phyloP scores from a whole-genome alignment of 2,888 invertebrate species.

The Norana najaformis region DNA sequence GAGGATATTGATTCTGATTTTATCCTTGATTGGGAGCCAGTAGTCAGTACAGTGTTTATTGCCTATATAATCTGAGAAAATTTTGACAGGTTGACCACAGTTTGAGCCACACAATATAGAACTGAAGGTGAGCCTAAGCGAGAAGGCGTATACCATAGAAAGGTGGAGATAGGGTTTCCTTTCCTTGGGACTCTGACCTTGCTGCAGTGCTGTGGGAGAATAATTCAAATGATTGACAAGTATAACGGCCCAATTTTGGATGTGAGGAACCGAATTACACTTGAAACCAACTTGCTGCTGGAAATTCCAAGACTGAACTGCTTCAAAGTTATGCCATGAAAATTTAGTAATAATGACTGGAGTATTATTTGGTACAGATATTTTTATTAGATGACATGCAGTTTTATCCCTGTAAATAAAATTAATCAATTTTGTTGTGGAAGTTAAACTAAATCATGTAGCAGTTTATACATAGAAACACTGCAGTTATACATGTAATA shows the following conservation, averaged over 20 bases:
- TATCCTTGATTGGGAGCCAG: not conserved
- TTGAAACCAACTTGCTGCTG: not conserved
- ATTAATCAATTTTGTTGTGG: not conserved
- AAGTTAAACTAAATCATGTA: not conserved
- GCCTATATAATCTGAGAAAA: too few species aligned
- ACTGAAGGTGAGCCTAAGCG: not conserved
- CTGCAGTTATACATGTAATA: not conserved
- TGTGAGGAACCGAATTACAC: not conserved
- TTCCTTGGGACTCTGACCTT: not conserved
- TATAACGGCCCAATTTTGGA: not conserved
- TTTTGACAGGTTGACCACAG: not conserved
- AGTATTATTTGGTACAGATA: not conserved
- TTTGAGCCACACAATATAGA: not conserved
- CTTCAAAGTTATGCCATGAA: not conserved
- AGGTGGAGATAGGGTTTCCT: too few species aligned
- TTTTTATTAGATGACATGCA: not conserved
- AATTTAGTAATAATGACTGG: not conserved
- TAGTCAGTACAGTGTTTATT: not conserved
- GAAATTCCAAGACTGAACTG: not conserved
- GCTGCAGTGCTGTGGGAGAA: not conserved
- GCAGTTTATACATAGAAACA: not conserved
- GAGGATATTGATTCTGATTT: not conserved
- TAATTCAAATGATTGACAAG: not conserved
- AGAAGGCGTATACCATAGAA: too few species aligned
- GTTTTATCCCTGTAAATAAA: not conserved